Base-by-base conservation (phyloP, 1,140 invertebrate species). In the Hirudo medicinalis region DNA sequence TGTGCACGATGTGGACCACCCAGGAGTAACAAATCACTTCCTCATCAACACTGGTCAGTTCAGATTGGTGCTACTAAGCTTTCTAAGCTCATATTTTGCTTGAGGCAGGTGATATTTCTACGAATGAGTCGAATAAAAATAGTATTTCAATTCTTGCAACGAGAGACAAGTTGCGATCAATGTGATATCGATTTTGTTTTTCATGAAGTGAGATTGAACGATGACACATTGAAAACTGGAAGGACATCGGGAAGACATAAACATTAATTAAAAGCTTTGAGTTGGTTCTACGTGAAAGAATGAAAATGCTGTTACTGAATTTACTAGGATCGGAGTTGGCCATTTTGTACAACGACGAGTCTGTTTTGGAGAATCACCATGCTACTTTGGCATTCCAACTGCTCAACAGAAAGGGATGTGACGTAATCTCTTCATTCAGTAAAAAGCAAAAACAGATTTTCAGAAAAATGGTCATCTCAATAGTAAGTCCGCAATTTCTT, bases 391-490 rank as follows among this genome's bases (percentile, higher is more conserved):
- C 94, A 54, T 98, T 97, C 83, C 97, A 97, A 84, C 84, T 97
- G 57, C 86, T 98, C 75, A 92, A 95, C 82, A 94, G 94, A 82
- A 89, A 92, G 78, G 91, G 92, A 78, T 96, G 92, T 85, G 92
- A 97, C 84, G 96, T 97, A 80, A 92, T 97, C 82, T 86, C 87
- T 66, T 94, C 92, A 82, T 87, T 97, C 80, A 81, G 70, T 80
- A 92, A 91, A 83, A 98, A 98, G 84, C 94, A 98, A 83, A 75
- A 92, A 75, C 92, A 96, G 83, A 95, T 92, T 3, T 85, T 98
- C 72, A 84, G 96, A 75, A 98, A 97, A 84, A 97, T 98, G 91
- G 92, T 95, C 71, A 99, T 99, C 75, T 95, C 97, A 83, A 98
- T 99, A 94, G 96, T 87, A 75, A 78, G 78, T 77, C n/a, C 13